Conservation (phyloP, 2,113 vertebrate species). For the Strix aluco region DNA sequence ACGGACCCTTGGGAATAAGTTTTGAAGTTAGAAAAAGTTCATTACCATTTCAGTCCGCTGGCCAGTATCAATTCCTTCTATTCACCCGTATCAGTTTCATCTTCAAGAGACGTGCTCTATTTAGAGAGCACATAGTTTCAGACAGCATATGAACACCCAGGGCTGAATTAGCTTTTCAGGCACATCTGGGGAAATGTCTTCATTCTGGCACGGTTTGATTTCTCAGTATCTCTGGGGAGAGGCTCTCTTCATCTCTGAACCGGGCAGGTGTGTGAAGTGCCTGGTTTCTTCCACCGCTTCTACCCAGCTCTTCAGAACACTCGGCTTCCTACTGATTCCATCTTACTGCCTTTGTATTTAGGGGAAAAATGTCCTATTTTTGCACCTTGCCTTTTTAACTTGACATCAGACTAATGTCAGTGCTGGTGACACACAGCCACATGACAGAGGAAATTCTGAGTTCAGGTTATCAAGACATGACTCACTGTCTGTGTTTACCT, state of each 20-base stretch:
- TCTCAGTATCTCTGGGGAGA: background rate
- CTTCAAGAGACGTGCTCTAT: background rate
- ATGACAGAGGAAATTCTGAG: conserved; percentile 31
- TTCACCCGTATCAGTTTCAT: background rate
- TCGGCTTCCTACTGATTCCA: background rate
- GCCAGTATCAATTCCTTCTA: background rate
- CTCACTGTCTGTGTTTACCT: conserved; percentile 17
- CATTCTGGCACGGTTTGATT: background rate
- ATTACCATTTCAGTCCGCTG: conserved; percentile 43
- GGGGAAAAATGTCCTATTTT: background rate
- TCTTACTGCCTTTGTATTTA: background rate
- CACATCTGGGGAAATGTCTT: background rate
- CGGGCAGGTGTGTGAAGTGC: background rate
- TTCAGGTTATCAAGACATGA: background rate
- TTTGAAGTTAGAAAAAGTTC: conserved; percentile 1
- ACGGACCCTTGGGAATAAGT: background rate
- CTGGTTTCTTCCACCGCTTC: background rate
- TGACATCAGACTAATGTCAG: background rate
- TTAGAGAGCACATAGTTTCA: background rate
- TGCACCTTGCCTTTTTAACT: background rate
- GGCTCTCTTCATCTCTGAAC: background rate
- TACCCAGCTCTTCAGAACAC: background rate
- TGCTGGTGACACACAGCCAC: background rate
- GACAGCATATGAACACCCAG: background rate
- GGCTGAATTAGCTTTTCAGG: background rate